These are phyloP conservation scores for Pycnomerus fuliginosus DNA, from an alignment of 2,888 invertebrate genomes.

Conservation along the genomic window DNA sequence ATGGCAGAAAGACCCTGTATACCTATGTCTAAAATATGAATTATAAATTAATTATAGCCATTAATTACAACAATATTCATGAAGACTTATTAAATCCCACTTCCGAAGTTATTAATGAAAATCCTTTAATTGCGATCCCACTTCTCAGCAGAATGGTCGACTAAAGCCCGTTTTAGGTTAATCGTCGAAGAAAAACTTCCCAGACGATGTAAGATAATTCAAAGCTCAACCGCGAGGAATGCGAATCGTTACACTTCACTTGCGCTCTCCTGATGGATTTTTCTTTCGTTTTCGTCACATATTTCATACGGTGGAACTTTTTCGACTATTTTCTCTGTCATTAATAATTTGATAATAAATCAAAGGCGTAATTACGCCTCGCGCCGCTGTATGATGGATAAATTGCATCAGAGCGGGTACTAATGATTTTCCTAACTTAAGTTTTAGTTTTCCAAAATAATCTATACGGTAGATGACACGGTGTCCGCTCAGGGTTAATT, in stretches of 20 bases:
- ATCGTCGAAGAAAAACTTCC: constrained; percentile 18
- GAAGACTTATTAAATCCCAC: too few species aligned
- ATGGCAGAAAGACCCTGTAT: too few species aligned
- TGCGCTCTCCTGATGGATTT: constrained; percentile 14
- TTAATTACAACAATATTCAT: too few species aligned
- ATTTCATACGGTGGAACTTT: neutral
- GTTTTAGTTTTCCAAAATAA: too few species aligned
- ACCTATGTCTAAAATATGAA: too few species aligned
- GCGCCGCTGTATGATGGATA: constrained; percentile 30
- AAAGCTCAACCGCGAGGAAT: constrained; percentile 26
- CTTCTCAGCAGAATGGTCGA: too few species aligned
- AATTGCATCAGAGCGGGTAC: constrained; percentile 30
- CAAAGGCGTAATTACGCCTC: constrained; percentile 31
- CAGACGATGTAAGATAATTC: constrained; percentile 25
- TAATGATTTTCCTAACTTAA: too few species aligned
- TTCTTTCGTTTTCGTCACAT: constrained; percentile 2
- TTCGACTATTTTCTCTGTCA: constrained; percentile 14
- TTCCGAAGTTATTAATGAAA: too few species aligned
- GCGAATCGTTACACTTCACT: constrained; percentile 23
- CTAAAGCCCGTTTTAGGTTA: constrained; percentile 20
- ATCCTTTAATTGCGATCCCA: too few species aligned
- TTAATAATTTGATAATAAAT: constrained; percentile 28
- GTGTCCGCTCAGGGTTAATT: too few species aligned
- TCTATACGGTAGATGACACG: too few species aligned
- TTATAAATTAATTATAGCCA: too few species aligned